Evolutionary conservation across 2,888 invertebrate genomes (phyloP).

Genomic region (Marronus borbonicus): DNA sequence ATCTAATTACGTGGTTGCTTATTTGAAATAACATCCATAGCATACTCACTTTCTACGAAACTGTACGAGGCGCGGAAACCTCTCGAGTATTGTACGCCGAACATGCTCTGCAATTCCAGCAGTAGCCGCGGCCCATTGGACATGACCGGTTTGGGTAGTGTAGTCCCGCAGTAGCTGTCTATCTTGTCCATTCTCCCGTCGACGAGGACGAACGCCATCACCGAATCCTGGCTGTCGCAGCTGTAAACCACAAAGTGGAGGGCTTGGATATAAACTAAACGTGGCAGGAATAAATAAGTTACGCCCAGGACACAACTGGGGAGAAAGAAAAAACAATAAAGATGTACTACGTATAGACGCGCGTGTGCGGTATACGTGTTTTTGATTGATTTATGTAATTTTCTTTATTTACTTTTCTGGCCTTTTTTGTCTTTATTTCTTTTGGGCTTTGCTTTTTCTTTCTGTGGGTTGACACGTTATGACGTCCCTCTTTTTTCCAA

Average conservation of each 20-base stretch:
- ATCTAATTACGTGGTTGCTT: background rate
- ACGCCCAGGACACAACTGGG: background rate
- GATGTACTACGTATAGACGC: background rate
- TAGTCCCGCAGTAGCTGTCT: constrained; percentile 89
- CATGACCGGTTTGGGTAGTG: constrained; percentile 91
- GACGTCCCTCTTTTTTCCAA: background rate
- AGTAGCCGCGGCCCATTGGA: constrained; percentile 90
- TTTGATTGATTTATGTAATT: constrained; percentile 33
- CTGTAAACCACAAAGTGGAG: constrained; percentile 5
- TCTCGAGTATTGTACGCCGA: constrained; percentile 83
- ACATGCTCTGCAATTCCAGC: constrained; percentile 87
- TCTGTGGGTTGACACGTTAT: background rate
- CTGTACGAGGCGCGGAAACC: constrained; percentile 92
- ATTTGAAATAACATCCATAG: background rate
- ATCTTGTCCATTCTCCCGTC: constrained; percentile 89
- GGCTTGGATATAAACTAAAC: background rate
- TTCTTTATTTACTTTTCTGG: background rate
- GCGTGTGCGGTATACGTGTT: background rate
- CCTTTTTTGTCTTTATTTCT: background rate
- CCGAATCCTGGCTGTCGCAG: constrained; percentile 83
- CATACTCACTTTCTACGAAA: constrained; percentile 85
- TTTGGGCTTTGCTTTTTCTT: background rate
- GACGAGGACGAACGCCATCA: constrained; percentile 87
- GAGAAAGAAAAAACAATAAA: constrained; percentile 30
- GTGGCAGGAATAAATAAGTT: constrained; percentile 20